Evolutionary conservation across 2,797 vertebrate genomes (phyloP).

Genomic region (Cichlasoma orientale): DNA sequence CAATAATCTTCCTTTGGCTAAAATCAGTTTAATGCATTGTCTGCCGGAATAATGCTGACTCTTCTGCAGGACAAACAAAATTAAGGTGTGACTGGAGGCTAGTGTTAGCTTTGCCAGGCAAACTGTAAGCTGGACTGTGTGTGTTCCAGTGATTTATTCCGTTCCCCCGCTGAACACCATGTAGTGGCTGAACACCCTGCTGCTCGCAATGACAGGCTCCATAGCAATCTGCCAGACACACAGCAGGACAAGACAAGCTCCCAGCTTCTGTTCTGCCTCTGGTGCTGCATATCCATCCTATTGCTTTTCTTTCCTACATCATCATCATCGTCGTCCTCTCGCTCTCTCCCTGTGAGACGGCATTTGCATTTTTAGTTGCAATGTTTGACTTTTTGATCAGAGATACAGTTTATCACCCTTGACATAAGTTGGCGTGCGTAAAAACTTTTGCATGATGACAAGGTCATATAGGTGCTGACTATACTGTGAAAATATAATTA

Average conservation of each 20-base stretch:
- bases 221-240: constrained; percentile 78
- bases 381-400: constrained; percentile 14
- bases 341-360: constrained; percentile 2
- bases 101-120: constrained; percentile 54
- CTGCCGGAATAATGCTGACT: constrained; percentile 20
- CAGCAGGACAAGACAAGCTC: constrained; percentile 80
- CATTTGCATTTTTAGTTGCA: constrained; percentile 37
- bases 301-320: constrained; percentile 53
- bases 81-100: constrained; percentile 59
- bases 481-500: too few relatives aligned
- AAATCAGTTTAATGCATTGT: background rate
- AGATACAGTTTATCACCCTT: background rate
- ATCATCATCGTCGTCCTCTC: constrained; percentile 31
- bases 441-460: background rate
- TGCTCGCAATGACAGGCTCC: constrained; percentile 77
- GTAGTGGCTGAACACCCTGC: constrained; percentile 77
- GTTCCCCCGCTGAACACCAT: constrained; percentile 74
- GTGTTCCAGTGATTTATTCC: constrained; percentile 81
- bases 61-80: constrained; percentile 15
- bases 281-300: constrained; percentile 65
- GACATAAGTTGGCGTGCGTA: background rate
- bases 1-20: background rate
- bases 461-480: background rate
- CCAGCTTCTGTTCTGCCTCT: constrained; percentile 69
- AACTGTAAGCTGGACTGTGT: constrained; percentile 64